Evolutionary conservation across 1,140 invertebrate species (phyloP), one percentile per base, ranked within the genome.

Genomic region (Andrena cerasifolii): DNA sequence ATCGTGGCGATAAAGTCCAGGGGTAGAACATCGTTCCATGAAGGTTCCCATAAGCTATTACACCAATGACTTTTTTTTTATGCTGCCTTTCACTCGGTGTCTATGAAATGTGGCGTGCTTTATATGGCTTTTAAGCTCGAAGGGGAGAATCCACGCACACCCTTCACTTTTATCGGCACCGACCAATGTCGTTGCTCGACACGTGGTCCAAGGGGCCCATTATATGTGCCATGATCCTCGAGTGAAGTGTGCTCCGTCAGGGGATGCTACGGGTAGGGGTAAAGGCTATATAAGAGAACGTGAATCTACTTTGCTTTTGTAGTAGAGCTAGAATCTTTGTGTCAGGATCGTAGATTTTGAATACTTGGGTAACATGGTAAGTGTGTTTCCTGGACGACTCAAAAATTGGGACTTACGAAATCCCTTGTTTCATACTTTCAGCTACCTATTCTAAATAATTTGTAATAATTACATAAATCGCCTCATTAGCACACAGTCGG

Each of bases 251-350:
- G 78, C 70, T 74, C 76, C 78, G 72, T 72, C 56, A 56, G 70
- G 78, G 59, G 51, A 67, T 76, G 62, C 36, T 10, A 5, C 54
- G 62, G 82, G 91, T 86, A 88, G 89, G 89, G 87, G 82, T 84
- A 89, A 86, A 88, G 81, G 84, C 90, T 91, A 91, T 92, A 91
- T 92, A 92, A 92, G 89, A 87, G 85, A 91, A 89, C 83, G 86
- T 83, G 88, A 78, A 65, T 86, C 74, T 78, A 85, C 70, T 84
- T 87, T 87, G 79, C 66, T 79, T 91, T 90, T 91, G 87, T 90
- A 91, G 90, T 91, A 70, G 75, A 87, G 87, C 88, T 89, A 89
- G 82, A 74, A 87, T 80, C 80, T 78, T 84, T 80, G 84, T 85
- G 85, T 81, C 73, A 79, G 67, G 82, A 54, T 74, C 71, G 7